Conservation (phyloP, 2,797 vertebrate species). For the Notoglanidium macrostoma region DNA sequence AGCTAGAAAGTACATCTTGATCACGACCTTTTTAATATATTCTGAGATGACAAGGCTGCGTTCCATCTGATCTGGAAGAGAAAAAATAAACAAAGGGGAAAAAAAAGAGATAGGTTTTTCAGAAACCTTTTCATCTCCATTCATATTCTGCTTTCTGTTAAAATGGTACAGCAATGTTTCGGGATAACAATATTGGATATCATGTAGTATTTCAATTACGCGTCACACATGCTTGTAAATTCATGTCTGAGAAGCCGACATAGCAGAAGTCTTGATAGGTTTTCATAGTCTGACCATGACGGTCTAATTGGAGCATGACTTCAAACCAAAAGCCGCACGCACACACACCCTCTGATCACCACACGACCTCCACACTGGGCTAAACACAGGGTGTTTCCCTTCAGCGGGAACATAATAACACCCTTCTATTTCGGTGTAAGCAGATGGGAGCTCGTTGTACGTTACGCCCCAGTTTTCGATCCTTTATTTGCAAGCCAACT, state of each 20-base stretch:
- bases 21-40: conserved; percentile 56
- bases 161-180: neutral
- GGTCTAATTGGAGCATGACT: conserved; percentile 77
- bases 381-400: conserved; percentile 83
- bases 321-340: conserved; percentile 67
- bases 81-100: conserved; percentile 8
- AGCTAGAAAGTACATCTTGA: conserved; percentile 53
- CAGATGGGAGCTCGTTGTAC: conserved; percentile 79
- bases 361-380: conserved; percentile 76
- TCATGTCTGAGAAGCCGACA: conserved; percentile 11
- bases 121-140: conserved; percentile 25
- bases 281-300: conserved; percentile 63
- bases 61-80: conserved; percentile 10
- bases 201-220: neutral
- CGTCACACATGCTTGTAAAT: conserved; percentile 19
- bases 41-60: conserved; percentile 48
- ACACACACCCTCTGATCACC: conserved; percentile 77
- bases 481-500: conserved; percentile 69
- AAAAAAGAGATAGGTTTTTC: conserved; percentile 17
- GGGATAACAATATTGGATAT: neutral
- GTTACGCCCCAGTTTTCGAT: conserved; percentile 72
- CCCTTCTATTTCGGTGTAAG: conserved; percentile 79
- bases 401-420: conserved; percentile 78
- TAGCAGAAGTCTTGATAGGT: conserved; percentile 28
- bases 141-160: neutral